phyloP scores from a whole-genome alignment of 2,113 vertebrate species.

The Dascyllus trimaculatus region DNA sequence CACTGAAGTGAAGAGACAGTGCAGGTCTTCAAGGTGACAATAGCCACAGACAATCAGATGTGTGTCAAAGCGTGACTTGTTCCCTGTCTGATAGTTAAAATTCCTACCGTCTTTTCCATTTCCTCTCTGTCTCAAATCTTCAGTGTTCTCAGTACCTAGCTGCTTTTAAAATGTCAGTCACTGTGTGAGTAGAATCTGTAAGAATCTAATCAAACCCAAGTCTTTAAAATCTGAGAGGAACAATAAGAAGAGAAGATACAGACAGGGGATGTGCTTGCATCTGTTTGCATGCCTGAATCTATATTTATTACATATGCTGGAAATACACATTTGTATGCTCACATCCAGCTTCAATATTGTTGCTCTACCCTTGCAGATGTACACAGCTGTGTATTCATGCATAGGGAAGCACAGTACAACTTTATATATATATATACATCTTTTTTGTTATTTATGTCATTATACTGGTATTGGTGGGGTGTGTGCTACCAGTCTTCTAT shows the following conservation, averaged over 20 bases:
- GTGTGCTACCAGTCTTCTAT: constrained; percentile 23
- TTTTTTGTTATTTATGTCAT: constrained; percentile 31
- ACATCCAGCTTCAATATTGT: not conserved
- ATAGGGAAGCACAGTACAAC: not conserved
- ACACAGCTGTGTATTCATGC: not conserved
- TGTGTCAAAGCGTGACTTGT: constrained; percentile 36
- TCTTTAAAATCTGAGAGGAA: not conserved
- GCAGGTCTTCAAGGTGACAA: constrained; percentile 3
- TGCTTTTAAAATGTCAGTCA: constrained; percentile 9
- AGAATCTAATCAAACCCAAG: not conserved
- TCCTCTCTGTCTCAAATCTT: constrained; percentile 6
- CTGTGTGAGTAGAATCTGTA: constrained; percentile 6
- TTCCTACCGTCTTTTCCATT: constrained; percentile 19
- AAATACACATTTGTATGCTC: constrained; percentile 18
- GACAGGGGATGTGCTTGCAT: not conserved
- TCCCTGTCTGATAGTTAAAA: constrained; percentile 22
- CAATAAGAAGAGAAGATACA: not conserved
- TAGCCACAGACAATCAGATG: constrained; percentile 37
- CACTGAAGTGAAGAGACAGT: constrained; percentile 18
- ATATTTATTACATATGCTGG: constrained; percentile 1
- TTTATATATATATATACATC: not conserved
- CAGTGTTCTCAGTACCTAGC: not conserved
- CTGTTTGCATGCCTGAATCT: not conserved
- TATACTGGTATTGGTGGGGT: not conserved
- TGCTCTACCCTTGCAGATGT: not conserved